phyloP scores from a whole-genome alignment of 1,140 invertebrate genomes.

The Elysia chlorotica region DNA sequence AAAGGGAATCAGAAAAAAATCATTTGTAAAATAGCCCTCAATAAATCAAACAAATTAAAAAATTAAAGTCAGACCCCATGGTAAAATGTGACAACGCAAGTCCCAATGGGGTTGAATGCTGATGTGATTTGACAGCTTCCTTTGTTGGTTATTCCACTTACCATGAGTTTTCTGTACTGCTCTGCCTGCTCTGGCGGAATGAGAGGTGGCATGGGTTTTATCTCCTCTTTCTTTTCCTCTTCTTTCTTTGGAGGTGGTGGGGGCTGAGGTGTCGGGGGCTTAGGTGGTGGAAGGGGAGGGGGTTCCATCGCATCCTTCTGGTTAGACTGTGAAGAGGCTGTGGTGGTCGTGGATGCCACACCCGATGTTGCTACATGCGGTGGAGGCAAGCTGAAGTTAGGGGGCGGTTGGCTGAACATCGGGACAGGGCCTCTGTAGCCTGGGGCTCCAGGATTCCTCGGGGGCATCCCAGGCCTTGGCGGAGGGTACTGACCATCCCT shows the following conservation, averaged over 20 bases:
- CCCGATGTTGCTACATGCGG: background rate
- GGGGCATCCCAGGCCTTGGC: constrained; percentile 10
- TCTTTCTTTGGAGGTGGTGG: constrained; percentile 32
- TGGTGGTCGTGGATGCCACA: background rate
- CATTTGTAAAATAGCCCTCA: background rate
- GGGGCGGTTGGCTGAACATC: constrained; percentile 24
- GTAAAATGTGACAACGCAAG: no score
- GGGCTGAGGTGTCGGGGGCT: constrained; percentile 29
- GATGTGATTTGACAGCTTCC: no score
- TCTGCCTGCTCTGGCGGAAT: constrained; percentile 41
- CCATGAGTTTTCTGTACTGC: constrained; percentile 35
- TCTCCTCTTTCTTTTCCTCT: constrained; percentile 33
- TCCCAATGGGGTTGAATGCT: no score
- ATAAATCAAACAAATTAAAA: background rate
- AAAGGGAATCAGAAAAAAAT: no score
- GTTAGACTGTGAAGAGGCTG: background rate
- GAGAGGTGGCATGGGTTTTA: constrained; percentile 34
- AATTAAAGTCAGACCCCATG: no score
- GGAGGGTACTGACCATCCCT: constrained; percentile 20
- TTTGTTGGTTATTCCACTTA: no score
- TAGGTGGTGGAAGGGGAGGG: constrained; percentile 28
- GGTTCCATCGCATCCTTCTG: constrained; percentile 16
- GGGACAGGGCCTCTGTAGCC: constrained; percentile 22
- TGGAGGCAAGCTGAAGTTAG: constrained; percentile 26
- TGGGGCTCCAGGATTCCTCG: constrained; percentile 16